phyloP scores from a whole-genome alignment of 1,140 invertebrate species.

The Matsumurasca onukii region DNA sequence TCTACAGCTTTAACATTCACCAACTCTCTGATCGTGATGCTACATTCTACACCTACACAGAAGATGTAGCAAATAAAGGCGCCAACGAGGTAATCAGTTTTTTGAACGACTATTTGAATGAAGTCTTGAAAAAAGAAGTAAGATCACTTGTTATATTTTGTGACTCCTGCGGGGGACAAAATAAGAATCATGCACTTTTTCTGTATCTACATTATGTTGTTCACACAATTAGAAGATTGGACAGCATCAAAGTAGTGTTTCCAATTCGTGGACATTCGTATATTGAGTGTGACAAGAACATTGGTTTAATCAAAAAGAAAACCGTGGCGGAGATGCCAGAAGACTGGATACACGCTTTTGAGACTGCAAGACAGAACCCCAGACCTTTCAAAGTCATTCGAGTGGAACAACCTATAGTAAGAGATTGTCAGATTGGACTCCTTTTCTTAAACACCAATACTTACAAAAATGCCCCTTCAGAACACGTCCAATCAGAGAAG shows the following conservation, averaged over 20 bases:
- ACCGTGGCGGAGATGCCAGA: slow-evolving; percentile 12
- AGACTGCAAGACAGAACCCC: slow-evolving; percentile 5
- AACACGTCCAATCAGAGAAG: slow-evolving; percentile 34
- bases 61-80: slow-evolving; percentile 31
- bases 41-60: slow-evolving; percentile 33
- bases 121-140: slow-evolving; percentile 10
- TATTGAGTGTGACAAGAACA: slow-evolving; percentile 31
- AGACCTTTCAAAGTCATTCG: slow-evolving; percentile 26
- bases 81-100: slow-evolving; percentile 32
- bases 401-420: slow-evolving; percentile 28
- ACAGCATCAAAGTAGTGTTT: slow-evolving; percentile 19
- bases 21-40: slow-evolving; percentile 11
- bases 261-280: slow-evolving; percentile 30
- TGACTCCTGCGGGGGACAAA: slow-evolving; percentile 31
- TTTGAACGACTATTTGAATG: slow-evolving; percentile 28
- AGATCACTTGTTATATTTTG: slow-evolving; percentile 31
- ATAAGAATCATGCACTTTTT: slow-evolving; percentile 30
- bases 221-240: slow-evolving; percentile 16
- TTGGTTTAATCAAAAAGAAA: slow-evolving; percentile 26
- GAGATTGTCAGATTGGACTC: slow-evolving; percentile 29
- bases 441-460: slow-evolving; percentile 28
- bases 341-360: slow-evolving; percentile 20
- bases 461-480: slow-evolving; percentile 31
- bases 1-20: slow-evolving; percentile 33
- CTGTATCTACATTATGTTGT: slow-evolving; percentile 31